Percentiles rank a stretch among this genome's conserved stretches.
These are phyloP conservation scores for Microcebus griseorufus DNA, from an alignment of 2,113 vertebrate species.

Conservation along the genomic window DNA sequence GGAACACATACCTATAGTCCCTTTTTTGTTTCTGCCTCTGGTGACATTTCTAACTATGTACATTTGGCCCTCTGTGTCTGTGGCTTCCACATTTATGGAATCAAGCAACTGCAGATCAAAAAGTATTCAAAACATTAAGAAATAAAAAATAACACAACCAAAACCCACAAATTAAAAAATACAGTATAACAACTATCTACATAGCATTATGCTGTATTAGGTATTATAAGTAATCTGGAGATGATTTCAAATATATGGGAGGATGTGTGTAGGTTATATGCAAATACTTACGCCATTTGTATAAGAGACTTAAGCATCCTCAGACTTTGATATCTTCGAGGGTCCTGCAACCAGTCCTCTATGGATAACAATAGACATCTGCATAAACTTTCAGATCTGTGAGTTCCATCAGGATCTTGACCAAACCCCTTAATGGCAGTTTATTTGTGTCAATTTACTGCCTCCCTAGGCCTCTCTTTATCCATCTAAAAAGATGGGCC, in stretches of 20 bases:
- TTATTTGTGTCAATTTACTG: neutral
- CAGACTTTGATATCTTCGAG: neutral
- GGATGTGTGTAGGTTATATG: neutral
- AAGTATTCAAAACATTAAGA: neutral
- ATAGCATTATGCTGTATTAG: neutral
- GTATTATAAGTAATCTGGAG: neutral
- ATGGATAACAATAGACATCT: neutral
- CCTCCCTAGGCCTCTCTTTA: neutral
- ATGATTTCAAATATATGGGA: neutral
- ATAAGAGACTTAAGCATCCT: neutral
- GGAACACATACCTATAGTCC: neutral
- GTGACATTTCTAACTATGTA: neutral
- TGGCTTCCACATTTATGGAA: neutral
- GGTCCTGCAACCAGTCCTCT: neutral
- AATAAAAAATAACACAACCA: neutral
- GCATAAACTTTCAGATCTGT: neutral
- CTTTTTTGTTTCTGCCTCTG: neutral
- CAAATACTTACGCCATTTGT: neutral
- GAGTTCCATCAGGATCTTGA: neutral
- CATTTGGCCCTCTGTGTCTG: neutral
- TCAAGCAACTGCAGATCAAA: neutral
- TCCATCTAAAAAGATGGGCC: neutral
- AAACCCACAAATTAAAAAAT: neutral
- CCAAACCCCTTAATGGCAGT: neutral
- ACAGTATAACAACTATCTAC: neutral